Conservation (phyloP, 1,140 invertebrate genomes). For the Eurosta solidaginis region DNA sequence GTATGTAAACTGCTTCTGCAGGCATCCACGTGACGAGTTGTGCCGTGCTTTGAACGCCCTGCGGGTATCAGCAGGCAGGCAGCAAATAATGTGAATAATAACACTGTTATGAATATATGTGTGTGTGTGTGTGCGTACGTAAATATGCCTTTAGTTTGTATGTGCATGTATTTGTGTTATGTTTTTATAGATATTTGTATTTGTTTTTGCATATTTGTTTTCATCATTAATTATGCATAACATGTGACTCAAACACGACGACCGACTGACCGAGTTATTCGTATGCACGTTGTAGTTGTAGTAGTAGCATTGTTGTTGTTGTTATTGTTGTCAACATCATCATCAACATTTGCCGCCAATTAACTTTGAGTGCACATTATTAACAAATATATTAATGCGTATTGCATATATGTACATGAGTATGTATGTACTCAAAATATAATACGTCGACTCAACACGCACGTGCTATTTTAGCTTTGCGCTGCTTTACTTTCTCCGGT, state of each 20-base stretch:
- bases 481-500: neutral
- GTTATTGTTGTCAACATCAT: neutral
- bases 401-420: neutral
- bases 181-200: neutral
- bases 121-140: neutral
- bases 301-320: too few species aligned
- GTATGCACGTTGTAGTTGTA: too few species aligned
- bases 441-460: too few species aligned
- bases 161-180: neutral
- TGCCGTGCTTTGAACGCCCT: neutral
- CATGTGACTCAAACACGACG: neutral
- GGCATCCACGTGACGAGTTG: neutral
- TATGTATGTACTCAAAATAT: neutral
- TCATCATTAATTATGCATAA: conserved; percentile 16
- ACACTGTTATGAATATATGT: neutral
- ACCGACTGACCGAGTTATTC: conserved; percentile 26
- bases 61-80: neutral
- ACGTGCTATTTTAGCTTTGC: neutral
- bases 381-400: neutral
- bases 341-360: conserved; percentile 22
- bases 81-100: too few species aligned
- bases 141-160: neutral
- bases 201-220: conserved; percentile 3
- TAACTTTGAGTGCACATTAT: neutral
- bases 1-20: neutral